Base-by-base conservation (phyloP, 2,113 vertebrate species). In the Apeltes quadracus region DNA sequence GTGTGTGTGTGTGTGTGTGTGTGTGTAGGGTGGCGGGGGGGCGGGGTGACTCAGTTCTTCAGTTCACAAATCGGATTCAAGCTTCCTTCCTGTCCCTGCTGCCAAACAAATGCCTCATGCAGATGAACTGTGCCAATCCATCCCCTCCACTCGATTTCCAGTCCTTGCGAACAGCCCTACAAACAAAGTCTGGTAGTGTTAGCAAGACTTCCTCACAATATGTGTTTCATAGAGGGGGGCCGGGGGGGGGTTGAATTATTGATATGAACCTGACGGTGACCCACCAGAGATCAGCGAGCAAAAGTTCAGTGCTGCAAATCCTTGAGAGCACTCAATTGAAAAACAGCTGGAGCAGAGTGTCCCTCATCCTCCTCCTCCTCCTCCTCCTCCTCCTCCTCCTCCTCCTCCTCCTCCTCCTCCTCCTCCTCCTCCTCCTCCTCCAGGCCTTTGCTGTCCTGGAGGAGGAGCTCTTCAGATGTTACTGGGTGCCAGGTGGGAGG, bases 221-320 rank as follows among this genome's bases (percentile, higher is more conserved):
- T 85, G 87, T 79, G 77, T 89, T 89, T 90, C 84, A 65, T 86
- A 81, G 84, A 66, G 62, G 50, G 38, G 51, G 32, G n/a, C n/a
- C n/a, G n/a, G 69, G 38, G 72, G 83, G 79, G 79, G 83, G 69
- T 78, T 79, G 83, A 91, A 90, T 92, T 91, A 92, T 91, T 92
- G 90, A 93, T 87, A 81, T 70, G 61, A 84, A 86, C 89, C 82
- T 65, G n/a, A 32, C 62, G 61, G 76, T 88, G 90, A 91, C 87
- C 83, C 10, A 75, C 82, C 78, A 77, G 70, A 85, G 87, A 90
- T 71, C 76, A 78, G 82, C 84, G 81, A 64, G 34, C 81, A 74
- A 78, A 80, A 84, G 90, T 91, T 91, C 84, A 90, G 72, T 53
- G 61, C 76, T 76, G 75, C 78, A 78, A 84, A 91, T 87, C 82